Evolutionary conservation across 2,888 invertebrate species (phyloP).

Genomic region (Petrolisthes manimaculis): DNA sequence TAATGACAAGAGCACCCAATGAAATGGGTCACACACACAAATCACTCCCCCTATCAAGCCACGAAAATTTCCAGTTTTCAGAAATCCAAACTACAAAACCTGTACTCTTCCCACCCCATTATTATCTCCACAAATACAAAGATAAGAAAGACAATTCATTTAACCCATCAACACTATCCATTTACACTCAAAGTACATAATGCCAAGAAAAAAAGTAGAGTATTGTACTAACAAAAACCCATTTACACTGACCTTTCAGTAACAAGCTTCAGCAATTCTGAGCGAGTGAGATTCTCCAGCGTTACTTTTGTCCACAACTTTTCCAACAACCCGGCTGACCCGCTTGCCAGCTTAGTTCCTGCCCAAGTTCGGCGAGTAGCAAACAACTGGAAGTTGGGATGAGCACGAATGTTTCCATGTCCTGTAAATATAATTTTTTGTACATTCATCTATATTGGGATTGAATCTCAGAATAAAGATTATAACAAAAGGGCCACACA

Average conservation of each 20-base stretch:
- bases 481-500: neutral
- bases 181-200: too few species aligned
- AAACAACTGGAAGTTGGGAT: slow-evolving; percentile 91
- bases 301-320: slow-evolving; percentile 86
- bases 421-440: slow-evolving; percentile 71
- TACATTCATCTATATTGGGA: neutral
- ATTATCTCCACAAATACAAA: too few species aligned
- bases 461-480: neutral
- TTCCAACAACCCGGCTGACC: slow-evolving; percentile 79
- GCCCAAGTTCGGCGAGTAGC: slow-evolving; percentile 79
- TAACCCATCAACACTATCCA: too few species aligned
- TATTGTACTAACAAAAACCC: too few species aligned
- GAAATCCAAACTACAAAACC: too few species aligned
- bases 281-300: slow-evolving; percentile 81
- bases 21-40: too few species aligned
- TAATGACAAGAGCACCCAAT: too few species aligned
- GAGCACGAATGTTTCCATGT: slow-evolving; percentile 83
- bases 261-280: slow-evolving; percentile 82
- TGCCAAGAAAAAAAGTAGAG: too few species aligned
- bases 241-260: slow-evolving; percentile 70
- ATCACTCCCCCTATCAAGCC: too few species aligned
- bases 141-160: too few species aligned
- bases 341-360: slow-evolving; percentile 71
- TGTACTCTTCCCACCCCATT: too few species aligned
- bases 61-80: too few species aligned